Evolutionary conservation across 92 coral and sea anemone species (phyloP).

Genomic region (Pocillopora grandis): DNA sequence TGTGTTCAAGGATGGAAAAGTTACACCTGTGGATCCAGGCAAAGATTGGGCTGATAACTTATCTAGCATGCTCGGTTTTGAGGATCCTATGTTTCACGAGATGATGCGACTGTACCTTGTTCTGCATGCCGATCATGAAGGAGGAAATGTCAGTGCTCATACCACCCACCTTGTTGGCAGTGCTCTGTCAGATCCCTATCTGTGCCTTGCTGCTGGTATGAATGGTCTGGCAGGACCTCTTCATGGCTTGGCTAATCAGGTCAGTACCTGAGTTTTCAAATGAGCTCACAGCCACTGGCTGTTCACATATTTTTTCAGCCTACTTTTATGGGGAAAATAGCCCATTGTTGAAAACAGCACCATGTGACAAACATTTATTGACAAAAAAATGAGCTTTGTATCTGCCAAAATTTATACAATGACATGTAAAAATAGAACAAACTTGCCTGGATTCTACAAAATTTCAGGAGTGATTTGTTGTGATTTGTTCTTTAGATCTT

Average conservation of each 20-base stretch:
- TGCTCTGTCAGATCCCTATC: constrained; percentile 94
- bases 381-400: too few species aligned
- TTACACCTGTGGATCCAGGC: constrained; percentile 92
- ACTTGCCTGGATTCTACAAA: too few species aligned
- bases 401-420: too few species aligned
- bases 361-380: too few species aligned
- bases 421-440: too few species aligned
- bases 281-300: too few species aligned
- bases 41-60: constrained; percentile 94
- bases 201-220: constrained; percentile 98
- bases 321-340: too few species aligned
- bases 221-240: constrained; percentile 99
- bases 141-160: constrained; percentile 99
- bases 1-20: constrained; percentile 93
- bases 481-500: too few species aligned
- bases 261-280: constrained; percentile 2
- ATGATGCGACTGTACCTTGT: constrained; percentile 91
- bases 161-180: constrained; percentile 93
- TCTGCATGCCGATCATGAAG: constrained; percentile 95
- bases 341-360: too few species aligned
- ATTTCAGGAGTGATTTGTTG: too few species aligned
- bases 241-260: constrained; percentile 99
- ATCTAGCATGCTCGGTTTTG: constrained; percentile 96
- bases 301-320: too few species aligned
- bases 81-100: constrained; percentile 85